These are phyloP conservation scores for Ciconia maguari DNA, from an alignment of 2,113 vertebrate genomes.

Conservation along the genomic window DNA sequence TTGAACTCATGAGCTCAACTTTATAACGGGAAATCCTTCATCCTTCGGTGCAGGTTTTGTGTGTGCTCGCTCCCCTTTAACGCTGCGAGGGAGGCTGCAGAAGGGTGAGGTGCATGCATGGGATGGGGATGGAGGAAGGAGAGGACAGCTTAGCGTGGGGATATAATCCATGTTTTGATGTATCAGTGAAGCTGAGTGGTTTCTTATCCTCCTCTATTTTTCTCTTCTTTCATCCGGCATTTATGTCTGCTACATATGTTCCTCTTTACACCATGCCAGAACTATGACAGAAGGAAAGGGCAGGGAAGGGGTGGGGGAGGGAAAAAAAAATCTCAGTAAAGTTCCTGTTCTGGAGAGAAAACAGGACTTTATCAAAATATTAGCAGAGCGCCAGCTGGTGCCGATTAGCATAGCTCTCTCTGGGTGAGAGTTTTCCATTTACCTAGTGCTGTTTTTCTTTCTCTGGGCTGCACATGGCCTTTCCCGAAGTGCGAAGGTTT, in stretches of 20 bases:
- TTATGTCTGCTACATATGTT: neutral
- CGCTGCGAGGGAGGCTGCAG: neutral
- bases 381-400: constrained; percentile 19
- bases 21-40: neutral
- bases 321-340: neutral
- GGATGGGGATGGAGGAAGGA: neutral
- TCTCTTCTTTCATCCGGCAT: neutral
- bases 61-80: neutral
- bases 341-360: constrained; percentile 28
- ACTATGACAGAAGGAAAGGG: neutral
- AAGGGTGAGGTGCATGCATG: neutral
- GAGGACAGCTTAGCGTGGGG: neutral
- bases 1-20: neutral
- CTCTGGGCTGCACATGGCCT: neutral
- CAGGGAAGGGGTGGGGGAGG: neutral
- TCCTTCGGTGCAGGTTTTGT: neutral
- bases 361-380: constrained; percentile 36
- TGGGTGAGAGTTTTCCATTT: constrained; percentile 13
- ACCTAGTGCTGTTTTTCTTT: neutral
- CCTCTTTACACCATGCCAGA: neutral
- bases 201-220: neutral
- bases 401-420: neutral
- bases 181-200: neutral
- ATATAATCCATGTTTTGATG: neutral
- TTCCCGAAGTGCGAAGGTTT: neutral